Percentiles rank a stretch among this genome's conserved stretches.
phyloP scores from a whole-genome alignment of 2,113 vertebrate species.

The Hemichromis elongatus region DNA sequence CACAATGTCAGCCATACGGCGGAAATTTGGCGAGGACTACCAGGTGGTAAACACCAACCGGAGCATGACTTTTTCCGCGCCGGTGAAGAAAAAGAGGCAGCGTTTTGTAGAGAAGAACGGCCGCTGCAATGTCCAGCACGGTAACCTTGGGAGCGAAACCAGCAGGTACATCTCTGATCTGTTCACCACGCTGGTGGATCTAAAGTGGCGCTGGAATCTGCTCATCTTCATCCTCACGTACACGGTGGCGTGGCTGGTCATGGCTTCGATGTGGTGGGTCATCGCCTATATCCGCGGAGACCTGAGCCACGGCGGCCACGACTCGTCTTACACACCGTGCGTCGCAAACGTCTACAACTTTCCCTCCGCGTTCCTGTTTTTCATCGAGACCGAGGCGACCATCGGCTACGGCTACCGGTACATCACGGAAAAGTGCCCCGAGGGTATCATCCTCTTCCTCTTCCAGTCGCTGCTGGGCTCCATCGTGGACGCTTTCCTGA shows the following conservation, averaged over 20 bases:
- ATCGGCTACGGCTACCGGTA: slow-evolving; percentile 86
- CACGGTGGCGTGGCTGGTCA: slow-evolving; percentile 85
- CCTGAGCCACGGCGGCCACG: slow-evolving; percentile 72
- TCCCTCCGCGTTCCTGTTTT: slow-evolving; percentile 86
- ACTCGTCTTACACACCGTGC: slow-evolving; percentile 76
- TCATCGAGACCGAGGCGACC: slow-evolving; percentile 87
- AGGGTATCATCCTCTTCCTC: slow-evolving; percentile 86
- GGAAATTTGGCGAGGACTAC: slow-evolving; percentile 84
- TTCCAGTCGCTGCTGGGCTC: slow-evolving; percentile 87
- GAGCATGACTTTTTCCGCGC: slow-evolving; percentile 63
- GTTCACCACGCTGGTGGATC: slow-evolving; percentile 86
- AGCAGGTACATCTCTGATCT: slow-evolving; percentile 84
- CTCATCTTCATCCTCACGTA: slow-evolving; percentile 87
- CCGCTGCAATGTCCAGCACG: slow-evolving; percentile 86
- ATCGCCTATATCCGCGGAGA: slow-evolving; percentile 85
- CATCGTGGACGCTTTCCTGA: slow-evolving; percentile 87
- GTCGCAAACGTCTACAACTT: slow-evolving; percentile 91
- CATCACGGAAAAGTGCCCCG: slow-evolving; percentile 85
- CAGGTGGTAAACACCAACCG: slow-evolving; percentile 75
- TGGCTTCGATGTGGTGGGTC: slow-evolving; percentile 91
- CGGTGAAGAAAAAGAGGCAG: slow-evolving; percentile 79
- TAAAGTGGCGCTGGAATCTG: slow-evolving; percentile 91
- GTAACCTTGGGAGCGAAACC: slow-evolving; percentile 84
- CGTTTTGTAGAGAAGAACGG: slow-evolving; percentile 89
- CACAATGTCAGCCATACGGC: slow-evolving; percentile 76